Evolutionary conservation across 2,888 invertebrate genomes (phyloP).

Genomic region (Agrotis ipsilon): DNA sequence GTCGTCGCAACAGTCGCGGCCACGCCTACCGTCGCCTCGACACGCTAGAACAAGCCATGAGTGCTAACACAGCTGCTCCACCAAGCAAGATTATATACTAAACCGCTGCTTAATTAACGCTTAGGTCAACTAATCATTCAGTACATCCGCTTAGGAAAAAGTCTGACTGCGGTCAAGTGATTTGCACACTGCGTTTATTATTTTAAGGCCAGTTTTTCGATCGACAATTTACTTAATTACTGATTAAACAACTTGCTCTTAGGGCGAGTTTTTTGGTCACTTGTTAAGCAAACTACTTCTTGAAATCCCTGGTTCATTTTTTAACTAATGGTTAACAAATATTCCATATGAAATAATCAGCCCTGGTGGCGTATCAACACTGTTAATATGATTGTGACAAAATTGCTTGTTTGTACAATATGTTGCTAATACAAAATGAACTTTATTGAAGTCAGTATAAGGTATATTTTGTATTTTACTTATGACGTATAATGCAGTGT

Average conservation of each 20-base stretch:
- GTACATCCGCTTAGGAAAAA: constrained; percentile 18
- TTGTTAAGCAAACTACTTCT: too few species aligned
- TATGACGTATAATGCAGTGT: background rate
- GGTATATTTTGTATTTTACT: background rate
- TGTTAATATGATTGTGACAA: background rate
- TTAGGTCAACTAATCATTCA: constrained; percentile 35
- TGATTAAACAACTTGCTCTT: too few species aligned
- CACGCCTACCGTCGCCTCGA: constrained; percentile 87
- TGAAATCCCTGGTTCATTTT: too few species aligned
- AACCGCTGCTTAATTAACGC: constrained; percentile 37
- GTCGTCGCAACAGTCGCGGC: constrained; percentile 85
- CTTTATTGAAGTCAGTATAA: background rate
- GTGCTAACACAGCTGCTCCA: constrained; percentile 80
- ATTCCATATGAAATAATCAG: background rate
- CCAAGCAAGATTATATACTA: constrained; percentile 88
- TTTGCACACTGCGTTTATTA: constrained; percentile 11
- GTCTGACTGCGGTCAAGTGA: constrained; percentile 19
- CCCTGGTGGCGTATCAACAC: constrained; percentile 1
- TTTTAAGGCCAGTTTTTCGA: too few species aligned
- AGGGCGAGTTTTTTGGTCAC: too few species aligned
- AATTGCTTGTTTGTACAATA: constrained; percentile 5
- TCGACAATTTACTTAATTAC: too few species aligned
- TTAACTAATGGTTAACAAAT: background rate
- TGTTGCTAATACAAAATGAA: background rate
- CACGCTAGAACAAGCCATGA: constrained; percentile 88